These are phyloP conservation scores for Brachyhypopomus occidentalis DNA, from an alignment of 2,113 vertebrate species.

Conservation along the genomic window DNA sequence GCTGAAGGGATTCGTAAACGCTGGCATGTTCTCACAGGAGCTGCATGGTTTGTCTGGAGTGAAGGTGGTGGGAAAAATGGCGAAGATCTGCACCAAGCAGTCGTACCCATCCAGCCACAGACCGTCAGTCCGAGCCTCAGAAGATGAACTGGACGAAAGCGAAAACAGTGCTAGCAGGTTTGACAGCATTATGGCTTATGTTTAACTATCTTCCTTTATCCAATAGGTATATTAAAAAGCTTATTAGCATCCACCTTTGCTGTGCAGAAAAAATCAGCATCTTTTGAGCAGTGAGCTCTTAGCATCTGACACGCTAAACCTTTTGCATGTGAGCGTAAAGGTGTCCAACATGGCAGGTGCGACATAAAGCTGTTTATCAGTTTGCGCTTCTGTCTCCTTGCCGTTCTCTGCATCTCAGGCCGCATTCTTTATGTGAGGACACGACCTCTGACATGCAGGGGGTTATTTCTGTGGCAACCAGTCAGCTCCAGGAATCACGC, in stretches of 20 bases:
- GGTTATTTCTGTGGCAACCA: conserved; percentile 72
- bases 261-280: too few relatives aligned
- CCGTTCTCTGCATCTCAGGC: conserved; percentile 68
- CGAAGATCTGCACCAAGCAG: conserved; percentile 81
- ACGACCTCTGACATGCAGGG: conserved; percentile 68
- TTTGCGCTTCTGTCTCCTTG: background rate
- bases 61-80: conserved; percentile 79
- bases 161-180: conserved; percentile 88
- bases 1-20: background rate
- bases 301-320: too few relatives aligned
- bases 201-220: background rate
- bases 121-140: conserved; percentile 58
- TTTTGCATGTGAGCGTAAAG: too few relatives aligned
- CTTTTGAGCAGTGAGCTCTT: too few relatives aligned
- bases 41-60: conserved; percentile 53
- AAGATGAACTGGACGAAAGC: conserved; percentile 75
- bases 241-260: too few relatives aligned
- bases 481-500: conserved; percentile 66
- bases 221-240: background rate
- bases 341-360: too few relatives aligned
- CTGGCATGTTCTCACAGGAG: conserved; percentile 38
- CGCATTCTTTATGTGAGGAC: conserved; percentile 73
- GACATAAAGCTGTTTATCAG: too few relatives aligned
- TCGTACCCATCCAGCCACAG: conserved; percentile 69
- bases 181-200: conserved; percentile 18